Conservation (phyloP, 2,797 vertebrate species). For the Myotis vivesi region DNA sequence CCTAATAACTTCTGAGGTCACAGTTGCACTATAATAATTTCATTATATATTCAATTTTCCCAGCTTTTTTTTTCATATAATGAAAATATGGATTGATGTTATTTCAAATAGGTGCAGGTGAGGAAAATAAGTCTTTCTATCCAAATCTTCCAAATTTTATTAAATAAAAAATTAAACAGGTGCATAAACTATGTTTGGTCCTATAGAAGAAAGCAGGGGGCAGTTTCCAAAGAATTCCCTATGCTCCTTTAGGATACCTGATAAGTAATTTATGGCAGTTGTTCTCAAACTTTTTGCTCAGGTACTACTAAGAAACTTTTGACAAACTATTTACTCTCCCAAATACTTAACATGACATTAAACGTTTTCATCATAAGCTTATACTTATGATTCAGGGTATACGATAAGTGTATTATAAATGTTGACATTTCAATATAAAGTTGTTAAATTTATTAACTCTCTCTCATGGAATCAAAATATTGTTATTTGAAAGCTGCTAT, state of each 20-base stretch:
- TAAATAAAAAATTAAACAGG: not conserved
- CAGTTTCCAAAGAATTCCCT: not conserved
- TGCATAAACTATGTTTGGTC: not conserved
- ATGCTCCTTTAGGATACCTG: not conserved
- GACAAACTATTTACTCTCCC: not conserved
- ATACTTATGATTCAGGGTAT: not conserved
- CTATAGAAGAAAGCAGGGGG: not conserved
- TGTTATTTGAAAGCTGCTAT: not conserved
- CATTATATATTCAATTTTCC: not conserved
- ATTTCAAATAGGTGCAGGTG: not conserved
- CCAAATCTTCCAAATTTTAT: not conserved
- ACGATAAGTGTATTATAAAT: constrained; percentile 24
- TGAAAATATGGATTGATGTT: not conserved
- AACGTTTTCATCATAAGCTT: constrained; percentile 7
- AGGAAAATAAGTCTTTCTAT: not conserved
- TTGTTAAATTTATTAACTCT: not conserved
- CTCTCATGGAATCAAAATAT: not conserved
- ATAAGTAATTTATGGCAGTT: not conserved
- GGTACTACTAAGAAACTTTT: not conserved
- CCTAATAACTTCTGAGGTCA: not conserved
- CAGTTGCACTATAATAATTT: not conserved
- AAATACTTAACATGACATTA: not conserved
- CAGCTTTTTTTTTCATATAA: not conserved
- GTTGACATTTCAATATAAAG: constrained; percentile 18
- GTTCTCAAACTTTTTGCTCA: not conserved